Base-by-base conservation (phyloP, 2,113 vertebrate genomes). In the Haliaeetus leucogaster region DNA sequence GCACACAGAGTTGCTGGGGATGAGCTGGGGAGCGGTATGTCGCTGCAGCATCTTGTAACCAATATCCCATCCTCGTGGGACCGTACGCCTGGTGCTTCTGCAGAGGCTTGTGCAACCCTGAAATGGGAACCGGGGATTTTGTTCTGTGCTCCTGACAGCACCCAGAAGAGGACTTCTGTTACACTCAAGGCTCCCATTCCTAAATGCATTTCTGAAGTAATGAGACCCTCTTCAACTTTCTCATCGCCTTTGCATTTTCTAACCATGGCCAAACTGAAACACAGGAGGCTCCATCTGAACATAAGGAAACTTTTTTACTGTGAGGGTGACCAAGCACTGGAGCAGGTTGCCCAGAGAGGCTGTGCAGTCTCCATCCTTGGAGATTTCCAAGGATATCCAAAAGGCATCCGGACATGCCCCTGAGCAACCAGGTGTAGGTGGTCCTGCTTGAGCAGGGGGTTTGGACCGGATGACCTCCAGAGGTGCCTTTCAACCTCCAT, bases 1-100 rank as follows among this genome's bases (percentile, higher is more conserved):
- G 12, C 7, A 18, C 2, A 1, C 32, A 27, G 47, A 12, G 25
- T 16, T 2, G 2, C 40, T 23, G n/a, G 7, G 42, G 47, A 34
- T 48, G 55, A 70, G 36, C 48, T 70, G 83, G n/a, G 63, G 67
- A 86, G 34, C 19, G 3, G 11, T 16, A 6, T 32, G 29, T 48
- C 55, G 8, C 55, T 30, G 43, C 63, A 65, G 32, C 48, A 26
- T 45, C 86, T 32, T 71, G 16, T 34, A 45, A 82, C 19, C 27
- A 11, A 15, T 26, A n/a, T n/a, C 36, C 32, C 23, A 13, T 21
- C 45, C 52, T 72, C 59, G 5, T 15, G 42, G 58, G 61, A 22
- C 20, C 16, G 1, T 23, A 25, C 0, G 2, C 32, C 19, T 30
- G 19, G 23, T 73, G 73, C 52, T 91, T 66, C 43, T 45, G 52